Evolutionary conservation across 2,797 vertebrate genomes (phyloP).

Genomic region (Esox masquinongy): DNA sequence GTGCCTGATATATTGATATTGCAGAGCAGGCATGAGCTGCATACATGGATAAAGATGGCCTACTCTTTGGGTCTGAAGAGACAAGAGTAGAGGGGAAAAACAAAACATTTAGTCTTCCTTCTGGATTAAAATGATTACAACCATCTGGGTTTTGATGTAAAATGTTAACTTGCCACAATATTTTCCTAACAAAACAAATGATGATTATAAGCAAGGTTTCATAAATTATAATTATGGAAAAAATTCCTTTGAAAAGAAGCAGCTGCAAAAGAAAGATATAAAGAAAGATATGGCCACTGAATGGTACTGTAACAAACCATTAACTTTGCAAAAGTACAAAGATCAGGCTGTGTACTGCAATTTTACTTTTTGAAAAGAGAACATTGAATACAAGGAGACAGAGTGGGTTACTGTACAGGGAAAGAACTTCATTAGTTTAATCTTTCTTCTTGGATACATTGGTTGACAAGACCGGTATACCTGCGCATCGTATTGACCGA

Average conservation of each 20-base stretch:
- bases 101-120: neutral
- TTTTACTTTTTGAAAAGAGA: neutral
- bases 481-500: neutral
- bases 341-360: no score
- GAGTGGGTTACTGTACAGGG: neutral
- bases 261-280: neutral
- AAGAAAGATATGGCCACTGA: neutral
- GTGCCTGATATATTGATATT: conserved; percentile 11
- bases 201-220: neutral
- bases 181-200: neutral
- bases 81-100: neutral
- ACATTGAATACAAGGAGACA: neutral
- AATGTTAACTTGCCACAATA: neutral
- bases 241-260: neutral
- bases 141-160: neutral
- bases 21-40: conserved; percentile 9
- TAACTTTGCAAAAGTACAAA: neutral
- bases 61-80: neutral
- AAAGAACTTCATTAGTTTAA: no score
- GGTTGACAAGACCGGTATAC: neutral
- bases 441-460: no score
- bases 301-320: neutral
- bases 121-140: neutral
- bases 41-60: conserved; percentile 17
- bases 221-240: neutral